Conservation (phyloP, 1,140 invertebrate species). For the Lycorma delicatula region DNA sequence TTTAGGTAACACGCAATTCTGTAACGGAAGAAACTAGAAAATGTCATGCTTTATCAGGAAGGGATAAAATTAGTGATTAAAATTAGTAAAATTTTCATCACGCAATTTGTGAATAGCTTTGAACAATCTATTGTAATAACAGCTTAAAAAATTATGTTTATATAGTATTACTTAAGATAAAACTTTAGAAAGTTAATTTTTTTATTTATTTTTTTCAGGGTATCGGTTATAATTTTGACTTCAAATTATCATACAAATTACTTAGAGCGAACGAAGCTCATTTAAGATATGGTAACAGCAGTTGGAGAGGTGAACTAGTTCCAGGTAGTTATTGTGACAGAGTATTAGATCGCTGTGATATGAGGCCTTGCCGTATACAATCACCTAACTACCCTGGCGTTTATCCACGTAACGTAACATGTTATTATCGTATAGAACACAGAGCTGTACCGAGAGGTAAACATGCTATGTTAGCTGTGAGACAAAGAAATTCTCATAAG, state of each 20-base stretch:
- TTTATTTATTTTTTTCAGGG: slow-evolving; percentile 42
- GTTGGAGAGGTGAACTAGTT: slow-evolving; percentile 58
- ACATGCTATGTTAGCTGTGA: slow-evolving; percentile 60
- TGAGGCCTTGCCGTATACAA: slow-evolving; percentile 58
- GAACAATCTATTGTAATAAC: too few species aligned
- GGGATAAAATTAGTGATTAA: too few species aligned
- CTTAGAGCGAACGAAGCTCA: slow-evolving; percentile 61
- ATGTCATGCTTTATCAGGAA: too few species aligned
- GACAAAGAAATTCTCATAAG: slow-evolving; percentile 65
- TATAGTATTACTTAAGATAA: too few species aligned
- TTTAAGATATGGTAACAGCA: slow-evolving; percentile 65
- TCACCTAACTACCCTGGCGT: slow-evolving; percentile 80
- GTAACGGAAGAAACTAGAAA: too few species aligned
- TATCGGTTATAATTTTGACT: slow-evolving; percentile 71
- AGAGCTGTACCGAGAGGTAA: slow-evolving; percentile 58
- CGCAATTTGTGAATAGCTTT: too few species aligned
- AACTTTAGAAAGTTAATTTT: too few species aligned
- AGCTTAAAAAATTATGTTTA: too few species aligned
- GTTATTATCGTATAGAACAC: slow-evolving; percentile 66
- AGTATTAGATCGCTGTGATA: slow-evolving; percentile 59
- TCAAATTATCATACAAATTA: slow-evolving; percentile 74
- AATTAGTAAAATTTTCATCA: too few species aligned
- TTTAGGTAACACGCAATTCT: too few species aligned
- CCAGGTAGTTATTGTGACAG: slow-evolving; percentile 68
- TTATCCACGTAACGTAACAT: slow-evolving; percentile 75